Conservation (phyloP, 2,888 invertebrate genomes). For the Barypeithes pellucidus region DNA sequence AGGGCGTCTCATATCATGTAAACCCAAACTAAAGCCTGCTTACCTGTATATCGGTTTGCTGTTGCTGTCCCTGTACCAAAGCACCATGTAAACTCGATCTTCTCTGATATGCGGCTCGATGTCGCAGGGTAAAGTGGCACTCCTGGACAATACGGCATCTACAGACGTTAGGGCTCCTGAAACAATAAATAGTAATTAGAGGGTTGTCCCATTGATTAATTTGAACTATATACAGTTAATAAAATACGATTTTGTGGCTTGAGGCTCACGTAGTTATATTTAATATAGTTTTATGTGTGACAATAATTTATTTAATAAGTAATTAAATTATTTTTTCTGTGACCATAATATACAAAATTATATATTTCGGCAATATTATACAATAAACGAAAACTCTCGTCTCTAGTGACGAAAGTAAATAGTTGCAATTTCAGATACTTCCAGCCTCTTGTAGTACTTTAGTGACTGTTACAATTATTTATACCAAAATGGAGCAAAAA, state of each 20-base stretch:
- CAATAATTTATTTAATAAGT: too few species aligned
- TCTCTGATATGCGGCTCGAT: slow-evolving; percentile 85
- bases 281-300: too few species aligned
- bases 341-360: too few species aligned
- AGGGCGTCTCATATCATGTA: too few species aligned
- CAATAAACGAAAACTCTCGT: too few species aligned
- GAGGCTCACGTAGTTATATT: not conserved
- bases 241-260: not conserved
- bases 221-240: not conserved
- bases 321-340: too few species aligned
- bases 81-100: slow-evolving; percentile 92
- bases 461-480: too few species aligned
- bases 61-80: slow-evolving; percentile 91
- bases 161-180: slow-evolving; percentile 82
- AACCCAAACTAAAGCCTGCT: not conserved
- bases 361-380: too few species aligned
- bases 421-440: too few species aligned
- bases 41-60: slow-evolving; percentile 94
- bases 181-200: slow-evolving; percentile 60
- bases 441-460: too few species aligned
- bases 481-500: too few species aligned
- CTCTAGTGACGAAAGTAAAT: too few species aligned
- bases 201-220: not conserved
- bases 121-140: slow-evolving; percentile 91
- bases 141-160: slow-evolving; percentile 88